A percentile compares a stretch with the other conserved stretches of the same genome.
phyloP scores from a whole-genome alignment of 1,140 invertebrate genomes.

The Sycophila sp. region DNA sequence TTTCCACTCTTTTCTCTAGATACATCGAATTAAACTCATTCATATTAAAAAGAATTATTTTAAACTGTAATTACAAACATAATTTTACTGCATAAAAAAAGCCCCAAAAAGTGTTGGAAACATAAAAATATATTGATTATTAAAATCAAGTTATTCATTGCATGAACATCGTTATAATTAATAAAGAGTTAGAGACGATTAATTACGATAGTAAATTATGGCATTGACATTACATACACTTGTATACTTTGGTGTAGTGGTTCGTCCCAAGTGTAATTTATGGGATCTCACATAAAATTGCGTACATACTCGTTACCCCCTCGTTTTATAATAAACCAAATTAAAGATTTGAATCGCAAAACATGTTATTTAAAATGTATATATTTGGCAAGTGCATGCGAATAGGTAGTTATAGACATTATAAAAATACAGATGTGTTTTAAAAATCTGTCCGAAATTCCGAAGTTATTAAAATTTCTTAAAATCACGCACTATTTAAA shows the following conservation, averaged over 20 bases:
- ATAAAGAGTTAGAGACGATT: too few species aligned
- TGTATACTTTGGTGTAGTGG: constrained; percentile 1
- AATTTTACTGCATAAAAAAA: neutral
- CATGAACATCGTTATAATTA: neutral
- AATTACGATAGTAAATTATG: constrained; percentile 8
- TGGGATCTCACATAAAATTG: too few species aligned
- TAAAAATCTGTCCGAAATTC: constrained; percentile 1
- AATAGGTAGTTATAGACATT: neutral
- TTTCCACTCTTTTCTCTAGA: too few species aligned
- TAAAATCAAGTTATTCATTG: neutral
- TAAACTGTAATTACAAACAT: neutral
- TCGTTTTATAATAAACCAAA: too few species aligned
- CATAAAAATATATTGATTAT: neutral
- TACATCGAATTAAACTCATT: neutral
- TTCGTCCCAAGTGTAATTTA: too few species aligned
- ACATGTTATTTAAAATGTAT: neutral
- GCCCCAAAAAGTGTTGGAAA: neutral
- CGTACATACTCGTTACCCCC: too few species aligned
- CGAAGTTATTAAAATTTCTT: neutral
- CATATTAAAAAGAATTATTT: too few species aligned
- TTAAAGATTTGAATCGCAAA: too few species aligned
- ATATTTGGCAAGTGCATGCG: constrained; percentile 1
- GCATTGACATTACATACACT: constrained; percentile 7
- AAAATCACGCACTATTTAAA: too few species aligned
- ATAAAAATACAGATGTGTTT: neutral